Base-by-base conservation (phyloP, 2,888 invertebrate species). In the Calameuta pallipes region DNA sequence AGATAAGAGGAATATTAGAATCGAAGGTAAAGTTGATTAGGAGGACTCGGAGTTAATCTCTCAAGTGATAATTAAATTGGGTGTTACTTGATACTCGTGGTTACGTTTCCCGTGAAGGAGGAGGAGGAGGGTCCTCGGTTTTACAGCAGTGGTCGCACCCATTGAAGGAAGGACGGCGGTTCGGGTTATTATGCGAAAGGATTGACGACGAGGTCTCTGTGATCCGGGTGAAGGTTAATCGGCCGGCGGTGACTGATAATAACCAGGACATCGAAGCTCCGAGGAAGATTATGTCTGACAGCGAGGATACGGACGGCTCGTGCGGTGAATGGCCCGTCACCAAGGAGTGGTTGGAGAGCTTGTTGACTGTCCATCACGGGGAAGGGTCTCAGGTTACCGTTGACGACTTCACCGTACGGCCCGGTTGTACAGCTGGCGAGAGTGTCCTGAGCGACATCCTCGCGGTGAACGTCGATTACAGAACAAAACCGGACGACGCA, bases 391-490 rank as follows among this genome's bases (percentile, higher is more conserved):
- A 87, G 81, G 92, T 93, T 37, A 87, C 87, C 75, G 92, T 93
- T 77, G 84, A 91, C 80, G 92, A 94, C 84, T 94, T 93, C 86
- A 91, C 92, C n/a, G 93, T 94, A 41, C 90, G 92, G 73, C 93
- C 93, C 12, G 94, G 94, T 70, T 94, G 95, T 83, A 94, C 94
- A 31, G 94, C 94, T 74, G 94, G 95, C 6, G 95, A 96, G 81
- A 95, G 95, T 80, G 95, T 95, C 34, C 93, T 96, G n/a, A 95
- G 96, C 90, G 94, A 96, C 88, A 95, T 96, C 70, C 92, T 96
- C 76, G 95, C 96, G n/a, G 95, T 96, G n/a, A 94, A 93, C 73
- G 94, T 96, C 36, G 94, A 94, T 85, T 96, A 96, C 86, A 93
- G 93, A 84, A 87, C 92, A 73, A 91, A 89, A 76, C 85, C 89